phyloP scores from a whole-genome alignment of 2,888 invertebrate species.

The Catocala nupta region DNA sequence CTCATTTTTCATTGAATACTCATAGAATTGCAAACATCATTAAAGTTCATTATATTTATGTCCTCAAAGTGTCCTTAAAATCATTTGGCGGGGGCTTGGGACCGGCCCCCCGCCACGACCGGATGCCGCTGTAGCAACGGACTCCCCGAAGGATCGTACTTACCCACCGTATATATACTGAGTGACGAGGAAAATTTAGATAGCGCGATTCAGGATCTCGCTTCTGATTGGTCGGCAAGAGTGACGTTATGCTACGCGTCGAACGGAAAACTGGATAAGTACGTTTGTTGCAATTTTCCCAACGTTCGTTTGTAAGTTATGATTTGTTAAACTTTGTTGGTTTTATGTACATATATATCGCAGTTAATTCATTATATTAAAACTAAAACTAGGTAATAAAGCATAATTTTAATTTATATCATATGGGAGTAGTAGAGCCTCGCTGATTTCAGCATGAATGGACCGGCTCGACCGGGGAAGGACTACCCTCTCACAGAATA shows the following conservation, averaged over 20 bases:
- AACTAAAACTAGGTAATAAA: too few relatives aligned
- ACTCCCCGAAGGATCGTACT: constrained; percentile 57
- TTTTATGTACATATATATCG: too few relatives aligned
- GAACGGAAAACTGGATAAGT: constrained; percentile 28
- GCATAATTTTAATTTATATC: too few relatives aligned
- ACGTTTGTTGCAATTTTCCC: constrained; percentile 8
- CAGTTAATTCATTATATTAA: too few relatives aligned
- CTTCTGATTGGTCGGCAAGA: constrained; percentile 31
- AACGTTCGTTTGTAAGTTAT: background rate
- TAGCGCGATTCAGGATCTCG: constrained; percentile 60
- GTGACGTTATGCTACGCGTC: constrained; percentile 34
- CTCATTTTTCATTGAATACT: constrained; percentile 56
- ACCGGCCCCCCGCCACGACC: constrained; percentile 67
- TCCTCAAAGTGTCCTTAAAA: background rate
- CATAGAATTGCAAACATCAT: background rate
- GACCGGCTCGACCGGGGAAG: too few relatives aligned
- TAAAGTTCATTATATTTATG: too few relatives aligned
- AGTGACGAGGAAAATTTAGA: constrained; percentile 52
- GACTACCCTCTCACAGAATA: too few relatives aligned
- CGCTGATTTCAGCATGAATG: too few relatives aligned
- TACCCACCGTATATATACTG: constrained; percentile 55
- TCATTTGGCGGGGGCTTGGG: constrained; percentile 59
- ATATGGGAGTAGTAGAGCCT: too few relatives aligned
- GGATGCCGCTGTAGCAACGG: constrained; percentile 71
- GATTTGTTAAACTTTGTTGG: too few relatives aligned